Evolutionary conservation across 2,888 invertebrate genomes (phyloP).

Genomic region (Nycteola revayana): DNA sequence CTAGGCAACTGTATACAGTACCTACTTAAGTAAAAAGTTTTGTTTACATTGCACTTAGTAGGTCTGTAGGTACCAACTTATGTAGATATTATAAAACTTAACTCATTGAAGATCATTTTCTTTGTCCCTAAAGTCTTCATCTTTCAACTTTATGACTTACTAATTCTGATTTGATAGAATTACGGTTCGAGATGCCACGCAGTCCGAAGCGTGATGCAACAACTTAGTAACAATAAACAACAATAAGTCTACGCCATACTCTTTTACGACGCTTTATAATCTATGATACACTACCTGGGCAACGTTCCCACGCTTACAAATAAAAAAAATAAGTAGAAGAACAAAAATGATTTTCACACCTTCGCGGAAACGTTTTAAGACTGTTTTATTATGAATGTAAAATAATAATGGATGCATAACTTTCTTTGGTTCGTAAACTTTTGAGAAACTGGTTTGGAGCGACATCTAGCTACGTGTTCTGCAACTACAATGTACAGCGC

Average conservation of each 20-base stretch:
- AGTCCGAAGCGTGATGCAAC: constrained; percentile 32
- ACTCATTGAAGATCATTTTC: too few relatives aligned
- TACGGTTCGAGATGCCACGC: constrained; percentile 34
- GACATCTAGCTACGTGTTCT: constrained; percentile 47
- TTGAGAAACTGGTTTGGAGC: constrained; percentile 27
- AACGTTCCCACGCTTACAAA: constrained; percentile 67
- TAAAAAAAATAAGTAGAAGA: constrained; percentile 53
- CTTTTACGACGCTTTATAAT: constrained; percentile 47
- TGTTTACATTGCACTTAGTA: too few relatives aligned
- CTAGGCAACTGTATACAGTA: too few relatives aligned
- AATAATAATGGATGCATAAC: constrained; percentile 68
- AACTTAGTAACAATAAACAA: constrained; percentile 37
- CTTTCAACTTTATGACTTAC: constrained; percentile 4
- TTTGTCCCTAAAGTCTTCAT: too few relatives aligned
- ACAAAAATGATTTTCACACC: constrained; percentile 80
- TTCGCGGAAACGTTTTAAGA: constrained; percentile 69
- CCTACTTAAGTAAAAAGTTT: too few relatives aligned
- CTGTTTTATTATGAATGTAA: constrained; percentile 71
- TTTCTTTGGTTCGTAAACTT: constrained; percentile 47
- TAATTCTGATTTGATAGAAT: constrained; percentile 19
- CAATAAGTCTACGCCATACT: constrained; percentile 32
- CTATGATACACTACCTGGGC: constrained; percentile 53
- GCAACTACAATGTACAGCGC: constrained; percentile 4
- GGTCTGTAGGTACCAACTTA: too few relatives aligned
- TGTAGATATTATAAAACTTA: too few relatives aligned